These are phyloP conservation scores for Hafferia zeledoni DNA, from an alignment of 2,797 vertebrate genomes.

Conservation along the genomic window DNA sequence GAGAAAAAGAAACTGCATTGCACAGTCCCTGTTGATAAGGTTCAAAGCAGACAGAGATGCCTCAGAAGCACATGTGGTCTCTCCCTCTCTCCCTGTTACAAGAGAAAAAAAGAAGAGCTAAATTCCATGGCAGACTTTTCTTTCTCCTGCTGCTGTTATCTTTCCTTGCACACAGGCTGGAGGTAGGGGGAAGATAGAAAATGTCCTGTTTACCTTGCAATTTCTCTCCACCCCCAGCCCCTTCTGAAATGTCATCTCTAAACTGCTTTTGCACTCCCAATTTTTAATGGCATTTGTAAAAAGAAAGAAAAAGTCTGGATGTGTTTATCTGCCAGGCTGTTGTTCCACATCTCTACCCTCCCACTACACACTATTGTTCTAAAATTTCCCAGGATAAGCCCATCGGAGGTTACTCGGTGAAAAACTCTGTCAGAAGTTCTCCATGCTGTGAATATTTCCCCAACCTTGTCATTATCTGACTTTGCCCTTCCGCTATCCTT, in stretches of 20 bases:
- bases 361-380: not conserved
- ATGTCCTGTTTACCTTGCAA: slow-evolving; percentile 55
- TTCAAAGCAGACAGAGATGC: slow-evolving; percentile 71
- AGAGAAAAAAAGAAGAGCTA: slow-evolving; percentile 54
- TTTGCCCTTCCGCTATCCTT: not conserved
- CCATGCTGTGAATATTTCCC: not conserved
- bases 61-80: slow-evolving; percentile 62
- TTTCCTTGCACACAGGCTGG: slow-evolving; percentile 51
- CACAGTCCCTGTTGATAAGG: slow-evolving; percentile 73
- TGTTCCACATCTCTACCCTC: not conserved
- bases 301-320: not conserved
- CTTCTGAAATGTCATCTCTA: slow-evolving; percentile 55
- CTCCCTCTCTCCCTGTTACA: slow-evolving; percentile 11
- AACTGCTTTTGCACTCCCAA: slow-evolving; percentile 27
- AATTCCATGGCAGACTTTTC: slow-evolving; percentile 50
- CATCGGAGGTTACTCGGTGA: not conserved
- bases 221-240: slow-evolving; percentile 38
- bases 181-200: slow-evolving; percentile 48
- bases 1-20: slow-evolving; percentile 56
- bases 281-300: slow-evolving; percentile 53
- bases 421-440: not conserved
- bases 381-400: not conserved
- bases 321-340: not conserved
- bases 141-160: slow-evolving; percentile 66
- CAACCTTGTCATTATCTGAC: not conserved